Base-by-base conservation (phyloP, 2,113 vertebrate genomes). In the Ranitomeya imitator region DNA sequence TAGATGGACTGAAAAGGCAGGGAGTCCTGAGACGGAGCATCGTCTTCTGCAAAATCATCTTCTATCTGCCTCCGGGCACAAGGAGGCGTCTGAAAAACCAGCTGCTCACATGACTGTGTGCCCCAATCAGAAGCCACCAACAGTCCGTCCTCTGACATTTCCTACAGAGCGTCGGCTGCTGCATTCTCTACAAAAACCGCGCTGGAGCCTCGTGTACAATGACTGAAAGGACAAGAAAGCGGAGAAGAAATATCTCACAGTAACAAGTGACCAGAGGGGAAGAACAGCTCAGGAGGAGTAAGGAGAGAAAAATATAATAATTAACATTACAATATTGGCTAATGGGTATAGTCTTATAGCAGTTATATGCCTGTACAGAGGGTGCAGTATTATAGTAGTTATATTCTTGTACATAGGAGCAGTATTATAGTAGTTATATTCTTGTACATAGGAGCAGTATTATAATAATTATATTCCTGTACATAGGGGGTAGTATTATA, bases 41-140 rank as follows among this genome's bases (percentile, higher is more conserved):
- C 89, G 7, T 60, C 23, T 45, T 54, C 26, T 19, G 55, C 9
- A 3, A 23, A 2, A 54, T 54, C 52, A 54, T 54, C 52, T n/a
- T 55, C 86, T 59, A 60, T 74, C 0, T 63, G 86, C 77, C 31
- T 31, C 85, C 88, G 89, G 2, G 14, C 23, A 86, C 88, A 90
- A 69, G 91, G 82, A n/a, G 92, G 91, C 59, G 89, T 85, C 0
- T 90, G 85, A 0, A 91, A 92, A 67, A 95, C 86, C 67, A 94
- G 85, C 10, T 95, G 90, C 77, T 94, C 93, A 0, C 79, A 83
- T 83, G 80, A 77, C 31, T 83, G 74, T 23, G 13, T n/a, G 8
- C 55, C 63, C 86, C 86, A 88, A 12, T 76, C 80, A 31, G 79
- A 76, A 16, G 79, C 14, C 16, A 37, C 31, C 71, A 18, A 37